Evolutionary conservation across 2,888 invertebrate species (phyloP).

Genomic region (Apeira syringaria): DNA sequence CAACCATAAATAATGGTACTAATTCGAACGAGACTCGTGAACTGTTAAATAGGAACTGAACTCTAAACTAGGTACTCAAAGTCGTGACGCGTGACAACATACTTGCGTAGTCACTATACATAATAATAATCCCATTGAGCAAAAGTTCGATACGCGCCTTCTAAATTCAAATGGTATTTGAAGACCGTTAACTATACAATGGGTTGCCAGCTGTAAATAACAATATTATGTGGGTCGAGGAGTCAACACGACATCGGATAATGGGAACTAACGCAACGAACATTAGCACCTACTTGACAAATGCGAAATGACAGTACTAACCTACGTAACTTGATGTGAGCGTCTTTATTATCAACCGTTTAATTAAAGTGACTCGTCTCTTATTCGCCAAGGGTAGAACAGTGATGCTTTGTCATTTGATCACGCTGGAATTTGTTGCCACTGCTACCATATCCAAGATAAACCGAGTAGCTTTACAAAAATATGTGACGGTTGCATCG

Average conservation of each 20-base stretch:
- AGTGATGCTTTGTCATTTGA: slow-evolving; percentile 52
- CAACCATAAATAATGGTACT: slow-evolving; percentile 8
- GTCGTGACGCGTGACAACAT: slow-evolving; percentile 20
- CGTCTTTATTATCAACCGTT: slow-evolving; percentile 49
- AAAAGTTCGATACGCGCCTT: slow-evolving; percentile 49
- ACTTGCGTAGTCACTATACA: slow-evolving; percentile 34
- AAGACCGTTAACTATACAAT: slow-evolving; percentile 73
- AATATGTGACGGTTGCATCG: slow-evolving; percentile 48
- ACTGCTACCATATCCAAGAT: slow-evolving; percentile 46
- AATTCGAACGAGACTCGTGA: slow-evolving; percentile 4
- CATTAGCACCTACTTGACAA: slow-evolving; percentile 56
- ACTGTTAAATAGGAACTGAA: neutral
- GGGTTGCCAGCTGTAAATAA: slow-evolving; percentile 61
- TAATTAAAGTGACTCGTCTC: slow-evolving; percentile 50
- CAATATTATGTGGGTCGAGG: slow-evolving; percentile 73
- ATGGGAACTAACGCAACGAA: slow-evolving; percentile 67
- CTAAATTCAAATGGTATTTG: slow-evolving; percentile 54
- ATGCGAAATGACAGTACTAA: slow-evolving; percentile 41
- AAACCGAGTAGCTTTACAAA: slow-evolving; percentile 59
- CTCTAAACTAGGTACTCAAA: neutral
- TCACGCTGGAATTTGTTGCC: slow-evolving; percentile 57
- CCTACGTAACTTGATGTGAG: slow-evolving; percentile 46
- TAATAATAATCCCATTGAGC: slow-evolving; percentile 35
- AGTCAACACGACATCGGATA: slow-evolving; percentile 65
- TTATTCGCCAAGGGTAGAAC: slow-evolving; percentile 37